These are phyloP conservation scores for Novumbra hubbsi DNA, from an alignment of 2,797 vertebrate genomes.

Conservation along the genomic window DNA sequence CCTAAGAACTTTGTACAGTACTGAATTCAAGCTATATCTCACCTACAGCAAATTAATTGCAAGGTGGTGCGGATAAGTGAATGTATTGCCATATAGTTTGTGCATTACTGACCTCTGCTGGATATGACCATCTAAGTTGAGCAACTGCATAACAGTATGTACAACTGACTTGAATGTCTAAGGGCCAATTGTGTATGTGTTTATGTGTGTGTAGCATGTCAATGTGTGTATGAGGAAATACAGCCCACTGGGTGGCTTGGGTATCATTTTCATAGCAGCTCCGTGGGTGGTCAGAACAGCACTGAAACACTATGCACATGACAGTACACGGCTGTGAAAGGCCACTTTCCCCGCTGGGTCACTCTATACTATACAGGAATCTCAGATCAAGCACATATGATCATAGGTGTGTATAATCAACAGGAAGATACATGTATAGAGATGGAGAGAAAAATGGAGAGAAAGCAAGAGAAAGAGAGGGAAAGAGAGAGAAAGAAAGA, in stretches of 20 bases:
- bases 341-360: constrained; percentile 29
- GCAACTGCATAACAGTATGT: constrained; percentile 1
- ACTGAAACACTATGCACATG: constrained; percentile 62
- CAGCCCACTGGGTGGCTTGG: constrained; percentile 81
- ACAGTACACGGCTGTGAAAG: constrained; percentile 21
- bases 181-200: constrained; percentile 9
- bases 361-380: constrained; percentile 40
- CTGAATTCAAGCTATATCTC: no score
- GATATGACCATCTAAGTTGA: not conserved
- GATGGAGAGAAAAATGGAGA: not conserved
- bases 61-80: not conserved
- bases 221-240: constrained; percentile 18
- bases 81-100: not conserved
- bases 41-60: not conserved
- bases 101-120: constrained; percentile 12
- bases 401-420: constrained; percentile 2
- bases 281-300: constrained; percentile 79
- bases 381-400: not conserved
- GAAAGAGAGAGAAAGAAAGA: constrained; percentile 2
- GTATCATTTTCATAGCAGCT: constrained; percentile 73
- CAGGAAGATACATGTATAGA: not conserved
- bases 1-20: no score
- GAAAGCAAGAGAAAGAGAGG: not conserved
- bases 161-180: not conserved
- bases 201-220: constrained; percentile 2